Evolutionary conservation across 1,140 invertebrate genomes (phyloP), one percentile per base, ranked within the genome.

Genomic region (Odontomachus brunneus): DNA sequence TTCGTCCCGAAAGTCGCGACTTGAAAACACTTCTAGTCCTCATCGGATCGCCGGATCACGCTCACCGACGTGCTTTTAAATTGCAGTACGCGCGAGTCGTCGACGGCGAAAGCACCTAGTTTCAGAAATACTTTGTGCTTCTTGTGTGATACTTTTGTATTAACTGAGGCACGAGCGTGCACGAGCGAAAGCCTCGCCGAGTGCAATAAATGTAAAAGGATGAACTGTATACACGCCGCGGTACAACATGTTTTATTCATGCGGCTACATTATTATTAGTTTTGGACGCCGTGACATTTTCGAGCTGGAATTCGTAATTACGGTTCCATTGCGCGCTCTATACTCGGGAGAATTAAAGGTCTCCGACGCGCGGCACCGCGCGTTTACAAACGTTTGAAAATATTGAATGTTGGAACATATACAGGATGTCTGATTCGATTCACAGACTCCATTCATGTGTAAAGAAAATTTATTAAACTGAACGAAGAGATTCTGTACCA

Each of bases 251-350:
- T 76, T 76, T 75, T 75, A 75, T 53, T 76, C 15, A 53, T 78
- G 48, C 29, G 15, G 11, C 22, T 44, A n/a, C 19, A 65, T 66
- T 76, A 67, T 67, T 76, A 67, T 67, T 78, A 78, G 19, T 78
- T 78, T 78, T 44, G 11, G 2, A 26, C 12, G 12, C 5, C 44
- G 24, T 51, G 29, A 76, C 49, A 33, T 55, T 67, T 76, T 67
- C 4, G 17, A 69, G 33, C 59, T 80, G 26, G 33, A 44, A 57
- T 80, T 69, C 1, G 22, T 19, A 80, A 59, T 69, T 59, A 69
- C 15, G 51, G 1, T 26, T 67, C 0, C 24, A 11, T 26, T 22
- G 17, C 24, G 24, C 22, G 17, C 26, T 38, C 9, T 48, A n/a
- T 51, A 69, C 15, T 49, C 24, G 65, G 49, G 65, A 67, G 24